Conservation (phyloP, 2,797 vertebrate genomes). For the Natrix natrix region DNA sequence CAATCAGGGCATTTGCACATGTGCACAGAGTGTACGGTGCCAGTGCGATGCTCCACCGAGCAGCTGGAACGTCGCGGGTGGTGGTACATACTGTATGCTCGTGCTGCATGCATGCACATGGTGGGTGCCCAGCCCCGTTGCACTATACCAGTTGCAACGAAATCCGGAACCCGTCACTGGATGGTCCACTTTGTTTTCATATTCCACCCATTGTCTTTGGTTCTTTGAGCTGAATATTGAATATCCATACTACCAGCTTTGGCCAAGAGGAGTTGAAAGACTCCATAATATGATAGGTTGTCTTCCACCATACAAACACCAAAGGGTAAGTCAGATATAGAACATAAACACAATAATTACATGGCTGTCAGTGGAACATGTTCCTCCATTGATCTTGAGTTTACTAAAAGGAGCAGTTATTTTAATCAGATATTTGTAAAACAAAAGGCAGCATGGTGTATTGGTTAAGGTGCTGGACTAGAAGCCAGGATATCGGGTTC, state of each 20-base stretch:
- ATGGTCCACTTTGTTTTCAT: neutral
- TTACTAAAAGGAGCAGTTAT: neutral
- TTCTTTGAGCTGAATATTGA: neutral
- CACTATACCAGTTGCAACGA: too few species aligned
- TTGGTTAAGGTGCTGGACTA: neutral
- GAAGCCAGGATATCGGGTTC: neutral
- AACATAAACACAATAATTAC: slow-evolving; percentile 24
- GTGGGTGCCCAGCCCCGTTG: too few species aligned
- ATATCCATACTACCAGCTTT: neutral
- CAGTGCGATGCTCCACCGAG: too few species aligned
- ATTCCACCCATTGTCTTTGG: neutral
- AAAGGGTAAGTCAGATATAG: slow-evolving; percentile 34
- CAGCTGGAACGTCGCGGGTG: too few species aligned
- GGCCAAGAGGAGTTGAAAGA: neutral
- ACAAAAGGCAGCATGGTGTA: neutral
- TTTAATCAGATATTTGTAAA: neutral
- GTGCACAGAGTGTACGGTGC: too few species aligned
- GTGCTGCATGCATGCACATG: too few species aligned
- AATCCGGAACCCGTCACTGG: neutral
- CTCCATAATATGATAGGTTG: slow-evolving; percentile 29
- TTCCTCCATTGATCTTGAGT: neutral
- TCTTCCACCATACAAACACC: slow-evolving; percentile 14
- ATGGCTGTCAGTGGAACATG: neutral
- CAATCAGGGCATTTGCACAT: too few species aligned
- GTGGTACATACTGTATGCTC: too few species aligned